Base-by-base conservation (phyloP, 2,888 invertebrate genomes). In the Lycaena phlaeas region DNA sequence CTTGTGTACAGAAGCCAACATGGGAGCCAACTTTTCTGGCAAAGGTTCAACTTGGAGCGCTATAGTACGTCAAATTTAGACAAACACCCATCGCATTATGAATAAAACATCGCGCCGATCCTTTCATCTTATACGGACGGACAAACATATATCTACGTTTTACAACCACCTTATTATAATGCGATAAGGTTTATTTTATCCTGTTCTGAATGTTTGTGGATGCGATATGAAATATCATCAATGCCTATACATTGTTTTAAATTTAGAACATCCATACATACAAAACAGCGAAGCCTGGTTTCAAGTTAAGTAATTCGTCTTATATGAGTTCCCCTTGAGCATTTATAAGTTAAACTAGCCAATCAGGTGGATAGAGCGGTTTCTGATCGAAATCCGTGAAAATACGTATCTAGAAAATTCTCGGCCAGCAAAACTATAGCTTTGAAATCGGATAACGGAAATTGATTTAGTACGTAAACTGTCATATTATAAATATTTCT, bases 1-100 rank as follows among this genome's bases (percentile, higher is more conserved):
- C n/a, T n/a, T n/a, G n/a, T n/a, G n/a, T n/a, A 26, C 41, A 31
- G 18, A 7, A 17, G 34, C 42, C 44, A n/a, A n/a, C n/a, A 44
- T 27, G 39, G 41, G 40, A 42, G 45, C 29, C 44, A 48, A 51
- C 48, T 52, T 50, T 48, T 42, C 53, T 53, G 54, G 52, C 53
- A 52, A 40, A 43, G 44, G 52, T 49, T 51, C 54, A 51, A 51
- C 47, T 44, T 46, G 27, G 40, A n/a, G n/a, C 45, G 44, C 43
- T 47, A 49, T 44, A 41, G 39, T 44, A 65, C 70, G 72, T 73
- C 69, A 75, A 71, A 73, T 74, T 74, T 73, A 69, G 71, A 75
- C 74, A 73, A 73, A 75, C 72, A 72, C 66, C 68, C 65, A 65
- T 71, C 65, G 50, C 50, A 47, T 56, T 54, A 70, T 76, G 76